Percentiles rank a stretch among this genome's conserved stretches.
Evolutionary conservation across 2,888 invertebrate species (phyloP).

Genomic region (Epiperipatus broadwayi): DNA sequence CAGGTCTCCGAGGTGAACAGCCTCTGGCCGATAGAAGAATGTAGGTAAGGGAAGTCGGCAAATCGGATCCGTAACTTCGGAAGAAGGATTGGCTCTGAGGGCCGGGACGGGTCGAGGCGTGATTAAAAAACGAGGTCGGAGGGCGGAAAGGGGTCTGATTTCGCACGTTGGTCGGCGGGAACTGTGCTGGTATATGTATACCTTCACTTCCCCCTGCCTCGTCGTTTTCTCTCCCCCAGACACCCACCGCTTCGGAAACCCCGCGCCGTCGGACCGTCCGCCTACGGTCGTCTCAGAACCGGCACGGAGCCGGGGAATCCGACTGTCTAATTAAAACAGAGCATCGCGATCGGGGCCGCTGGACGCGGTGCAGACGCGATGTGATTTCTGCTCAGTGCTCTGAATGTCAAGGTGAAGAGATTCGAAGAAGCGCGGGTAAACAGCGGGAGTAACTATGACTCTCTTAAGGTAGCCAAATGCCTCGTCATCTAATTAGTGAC

Average conservation of each 20-base stretch:
- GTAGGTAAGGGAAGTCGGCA: conserved; percentile 49
- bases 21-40: conserved; percentile 47
- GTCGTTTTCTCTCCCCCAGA: conserved; percentile 1
- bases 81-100: conserved; percentile 54
- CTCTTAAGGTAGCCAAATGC: conserved; percentile 37
- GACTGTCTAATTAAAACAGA: conserved; percentile 49
- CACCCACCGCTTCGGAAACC: conserved; percentile 13
- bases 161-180: conserved; percentile 21
- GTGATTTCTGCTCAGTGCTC: conserved; percentile 50
- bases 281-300: conserved; percentile 40
- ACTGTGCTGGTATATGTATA: conserved; percentile 9
- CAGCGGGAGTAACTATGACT: conserved; percentile 35
- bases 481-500: conserved; percentile 42
- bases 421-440: conserved; percentile 43
- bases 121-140: conserved; percentile 32
- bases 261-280: conserved; percentile 34
- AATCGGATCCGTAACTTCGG: conserved; percentile 42
- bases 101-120: conserved; percentile 41
- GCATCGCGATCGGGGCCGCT: conserved; percentile 43
- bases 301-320: conserved; percentile 44
- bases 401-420: conserved; percentile 46
- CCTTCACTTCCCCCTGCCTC: conserved; percentile 17
- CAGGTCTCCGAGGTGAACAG: conserved; percentile 53
- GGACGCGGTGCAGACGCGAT: conserved; percentile 29
- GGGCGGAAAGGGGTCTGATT: conserved; percentile 18